Evolutionary conservation across 2,888 invertebrate genomes (phyloP).

Genomic region (Spicauda simplicius): DNA sequence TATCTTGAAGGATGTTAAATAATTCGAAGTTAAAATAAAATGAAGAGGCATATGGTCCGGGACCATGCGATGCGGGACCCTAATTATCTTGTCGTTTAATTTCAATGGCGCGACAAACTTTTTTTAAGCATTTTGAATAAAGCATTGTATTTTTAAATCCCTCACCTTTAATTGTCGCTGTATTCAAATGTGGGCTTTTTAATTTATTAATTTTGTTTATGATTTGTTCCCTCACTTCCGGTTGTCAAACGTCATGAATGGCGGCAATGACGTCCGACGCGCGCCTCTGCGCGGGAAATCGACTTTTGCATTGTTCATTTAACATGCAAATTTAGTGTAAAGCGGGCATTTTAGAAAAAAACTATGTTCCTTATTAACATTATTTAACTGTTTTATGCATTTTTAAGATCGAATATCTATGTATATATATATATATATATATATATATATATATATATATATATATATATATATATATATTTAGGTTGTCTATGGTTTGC

Average conservation of each 20-base stretch:
- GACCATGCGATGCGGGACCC: conserved; percentile 36
- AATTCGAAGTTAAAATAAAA: background rate
- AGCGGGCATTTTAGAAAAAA: too few relatives aligned
- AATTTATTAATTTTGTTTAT: conserved; percentile 72
- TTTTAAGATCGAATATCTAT: too few relatives aligned
- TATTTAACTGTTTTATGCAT: too few relatives aligned
- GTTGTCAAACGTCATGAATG: conserved; percentile 74
- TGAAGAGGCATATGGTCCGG: conserved; percentile 7
- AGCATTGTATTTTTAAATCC: conserved; percentile 62
- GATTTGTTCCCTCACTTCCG: conserved; percentile 71
- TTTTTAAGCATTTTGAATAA: conserved; percentile 59
- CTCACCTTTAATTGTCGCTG: conserved; percentile 61
- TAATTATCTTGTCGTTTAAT: conserved; percentile 76
- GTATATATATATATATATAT: too few relatives aligned
- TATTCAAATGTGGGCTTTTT: conserved; percentile 74
- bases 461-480: too few relatives aligned
- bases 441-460: too few relatives aligned
- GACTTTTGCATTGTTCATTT: conserved; percentile 6
- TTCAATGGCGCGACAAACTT: conserved; percentile 72
- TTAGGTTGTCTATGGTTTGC: too few relatives aligned
- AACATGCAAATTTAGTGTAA: conserved; percentile 15
- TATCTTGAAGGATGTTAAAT: background rate
- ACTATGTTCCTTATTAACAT: too few relatives aligned
- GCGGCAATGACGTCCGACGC: conserved; percentile 67
- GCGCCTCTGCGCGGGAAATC: conserved; percentile 45